Conservation (phyloP, 2,888 invertebrate genomes). For the Sylvicola fuscatus region DNA sequence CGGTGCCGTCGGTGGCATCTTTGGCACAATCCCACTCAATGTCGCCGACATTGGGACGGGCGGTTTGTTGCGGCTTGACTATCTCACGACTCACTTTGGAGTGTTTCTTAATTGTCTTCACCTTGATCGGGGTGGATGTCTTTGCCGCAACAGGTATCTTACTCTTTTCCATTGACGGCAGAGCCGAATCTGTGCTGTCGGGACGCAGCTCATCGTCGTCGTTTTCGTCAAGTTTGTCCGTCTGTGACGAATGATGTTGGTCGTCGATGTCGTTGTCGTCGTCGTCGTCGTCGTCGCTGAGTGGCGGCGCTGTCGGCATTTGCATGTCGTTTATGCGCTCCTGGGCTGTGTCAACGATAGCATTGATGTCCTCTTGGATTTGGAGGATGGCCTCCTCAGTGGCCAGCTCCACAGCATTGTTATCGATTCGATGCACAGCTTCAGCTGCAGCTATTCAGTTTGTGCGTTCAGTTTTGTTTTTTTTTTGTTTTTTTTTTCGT, state of each 20-base stretch:
- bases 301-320: no score
- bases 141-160: slow-evolving; percentile 7
- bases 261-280: neutral
- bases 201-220: neutral
- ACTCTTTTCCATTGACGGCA: slow-evolving; percentile 10
- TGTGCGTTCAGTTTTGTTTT: neutral
- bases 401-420: neutral
- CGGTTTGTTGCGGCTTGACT: slow-evolving; percentile 4
- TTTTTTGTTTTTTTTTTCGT: neutral
- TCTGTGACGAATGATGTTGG: neutral
- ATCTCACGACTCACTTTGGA: slow-evolving; percentile 17
- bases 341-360: slow-evolving; percentile 1
- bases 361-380: slow-evolving; percentile 2
- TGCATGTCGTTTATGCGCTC: neutral
- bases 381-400: neutral
- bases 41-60: slow-evolving; percentile 15
- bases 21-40: slow-evolving; percentile 20
- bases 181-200: slow-evolving; percentile 1
- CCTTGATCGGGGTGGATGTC: slow-evolving; percentile 21
- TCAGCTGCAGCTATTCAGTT: neutral
- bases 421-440: neutral
- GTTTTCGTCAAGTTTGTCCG: neutral
- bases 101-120: slow-evolving; percentile 29
- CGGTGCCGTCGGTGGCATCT: neutral
- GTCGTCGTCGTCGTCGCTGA: no score